phyloP scores from a whole-genome alignment of 2,113 vertebrate species.

The Prionailurus bengalensis region DNA sequence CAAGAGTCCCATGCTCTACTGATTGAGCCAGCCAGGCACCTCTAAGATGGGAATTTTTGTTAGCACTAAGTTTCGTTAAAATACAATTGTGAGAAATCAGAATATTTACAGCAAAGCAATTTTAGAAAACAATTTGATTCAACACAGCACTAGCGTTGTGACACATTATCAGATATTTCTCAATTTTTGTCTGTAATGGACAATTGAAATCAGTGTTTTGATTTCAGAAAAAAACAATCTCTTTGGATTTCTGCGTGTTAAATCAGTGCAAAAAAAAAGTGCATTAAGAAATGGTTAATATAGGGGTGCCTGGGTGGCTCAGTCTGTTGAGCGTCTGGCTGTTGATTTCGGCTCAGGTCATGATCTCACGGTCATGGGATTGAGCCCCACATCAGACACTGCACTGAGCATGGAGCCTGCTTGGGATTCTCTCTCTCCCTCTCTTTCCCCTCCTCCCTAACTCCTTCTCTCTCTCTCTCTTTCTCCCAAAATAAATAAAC shows the following conservation, averaged over 20 bases:
- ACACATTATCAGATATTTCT: background rate
- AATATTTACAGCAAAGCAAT: background rate
- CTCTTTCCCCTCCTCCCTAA: too few relatives aligned
- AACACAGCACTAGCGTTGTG: background rate
- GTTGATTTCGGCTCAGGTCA: too few relatives aligned
- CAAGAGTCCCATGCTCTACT: background rate
- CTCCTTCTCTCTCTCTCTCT: too few relatives aligned
- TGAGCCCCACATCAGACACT: too few relatives aligned
- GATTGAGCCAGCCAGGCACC: background rate
- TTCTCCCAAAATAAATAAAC: too few relatives aligned
- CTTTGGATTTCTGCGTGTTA: background rate
- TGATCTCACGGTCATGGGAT: too few relatives aligned
- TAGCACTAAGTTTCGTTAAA: background rate
- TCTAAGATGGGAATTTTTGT: background rate
- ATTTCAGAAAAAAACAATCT: background rate
- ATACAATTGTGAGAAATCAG: background rate
- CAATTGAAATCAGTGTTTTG: background rate
- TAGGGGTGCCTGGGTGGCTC: background rate
- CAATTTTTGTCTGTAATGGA: background rate
- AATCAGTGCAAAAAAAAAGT: background rate
- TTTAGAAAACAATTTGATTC: slow-evolving; percentile 15
- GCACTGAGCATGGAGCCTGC: too few relatives aligned
- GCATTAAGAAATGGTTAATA: background rate
- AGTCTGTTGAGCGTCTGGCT: too few relatives aligned
- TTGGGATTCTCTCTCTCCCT: too few relatives aligned